Base-by-base conservation (phyloP, 2,113 vertebrate species). In the Tyrannus savana region DNA sequence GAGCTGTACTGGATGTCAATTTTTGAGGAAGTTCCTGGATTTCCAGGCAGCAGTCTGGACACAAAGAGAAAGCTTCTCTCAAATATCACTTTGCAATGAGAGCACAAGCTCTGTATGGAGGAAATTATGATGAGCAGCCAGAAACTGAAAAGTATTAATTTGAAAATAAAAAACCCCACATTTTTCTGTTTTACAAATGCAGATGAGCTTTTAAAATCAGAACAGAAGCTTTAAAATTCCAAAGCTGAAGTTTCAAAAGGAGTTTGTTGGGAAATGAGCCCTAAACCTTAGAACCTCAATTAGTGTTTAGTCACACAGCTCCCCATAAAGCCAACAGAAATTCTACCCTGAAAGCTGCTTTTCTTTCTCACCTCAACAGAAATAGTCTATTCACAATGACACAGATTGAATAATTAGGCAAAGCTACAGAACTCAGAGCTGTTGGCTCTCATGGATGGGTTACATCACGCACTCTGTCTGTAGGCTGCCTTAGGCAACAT, bases 331-430 rank as follows among this genome's bases (percentile, higher is more conserved):
- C 52, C 73, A 86, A 77, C 50, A 92, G 71, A 89, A 94, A 95
- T 74, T 14, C 50, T 83, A 53, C 39, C 39, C 64, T 78, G 52
- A 91, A 92, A 95, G 60, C 60, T 84, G 60, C n/a, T 71, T 89
- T 86, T 81, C 87, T 74, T 79, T 83, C 59, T 90, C 95, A 94
- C 85, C 72, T 95, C 86, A 81, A 87, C 60, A 89, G 69, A 92
- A 95, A 87, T 66, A 97, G 87, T 53, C 76, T 78, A 90, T 92
- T 92, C 86, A 81, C 84, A 95, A 89, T 78, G 80, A 89, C 93
- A 91, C 47, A 78, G 91, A 93, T 3, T 94, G 87, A 96, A 80
- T 87, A 96, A 87, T 87, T 64, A 89, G 87, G 82, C 64, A 84
- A 92, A 89, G 73, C 73, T 82, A 64, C 41, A 84, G 56, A 84